Conservation (phyloP, 2,888 invertebrate genomes). For the Zonitis immaculata region DNA sequence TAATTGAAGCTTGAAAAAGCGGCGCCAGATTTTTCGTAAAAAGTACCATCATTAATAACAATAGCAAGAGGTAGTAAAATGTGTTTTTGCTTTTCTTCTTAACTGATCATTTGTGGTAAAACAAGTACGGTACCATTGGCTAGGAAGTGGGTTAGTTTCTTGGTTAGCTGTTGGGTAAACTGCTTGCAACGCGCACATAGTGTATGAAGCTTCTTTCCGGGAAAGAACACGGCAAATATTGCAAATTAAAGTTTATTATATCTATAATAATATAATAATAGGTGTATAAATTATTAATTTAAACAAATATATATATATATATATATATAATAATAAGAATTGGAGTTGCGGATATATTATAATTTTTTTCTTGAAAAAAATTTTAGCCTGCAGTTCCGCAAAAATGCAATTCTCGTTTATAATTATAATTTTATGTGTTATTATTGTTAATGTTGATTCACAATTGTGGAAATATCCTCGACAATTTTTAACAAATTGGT, state of each 20-base stretch:
- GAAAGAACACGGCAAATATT: constrained; percentile 42
- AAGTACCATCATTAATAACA: not conserved
- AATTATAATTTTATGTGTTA: constrained; percentile 35
- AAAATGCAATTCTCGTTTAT: constrained; percentile 35
- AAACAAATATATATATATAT: constrained; percentile 8
- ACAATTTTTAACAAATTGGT: constrained; percentile 37
- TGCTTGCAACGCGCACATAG: constrained; percentile 40
- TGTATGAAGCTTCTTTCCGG: constrained; percentile 43
- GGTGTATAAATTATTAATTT: not conserved
- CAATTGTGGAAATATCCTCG: constrained; percentile 44
- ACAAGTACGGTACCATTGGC: constrained; percentile 43
- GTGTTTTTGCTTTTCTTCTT: constrained; percentile 18
- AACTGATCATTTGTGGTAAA: not conserved
- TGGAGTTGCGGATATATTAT: constrained; percentile 30
- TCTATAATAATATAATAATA: not conserved
- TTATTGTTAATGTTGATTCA: constrained; percentile 35
- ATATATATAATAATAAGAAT: constrained; percentile 9
- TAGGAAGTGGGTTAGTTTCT: constrained; percentile 48
- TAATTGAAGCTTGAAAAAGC: not conserved
- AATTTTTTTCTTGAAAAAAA: too few relatives aligned
- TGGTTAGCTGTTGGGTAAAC: constrained; percentile 41
- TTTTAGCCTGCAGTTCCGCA: constrained; percentile 25
- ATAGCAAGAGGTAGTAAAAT: constrained; percentile 15
- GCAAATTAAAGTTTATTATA: not conserved
- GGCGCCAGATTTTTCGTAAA: constrained; percentile 7